Evolutionary conservation across 1,140 invertebrate species (phyloP).

Genomic region (Stenopsyche tienmushanensis): DNA sequence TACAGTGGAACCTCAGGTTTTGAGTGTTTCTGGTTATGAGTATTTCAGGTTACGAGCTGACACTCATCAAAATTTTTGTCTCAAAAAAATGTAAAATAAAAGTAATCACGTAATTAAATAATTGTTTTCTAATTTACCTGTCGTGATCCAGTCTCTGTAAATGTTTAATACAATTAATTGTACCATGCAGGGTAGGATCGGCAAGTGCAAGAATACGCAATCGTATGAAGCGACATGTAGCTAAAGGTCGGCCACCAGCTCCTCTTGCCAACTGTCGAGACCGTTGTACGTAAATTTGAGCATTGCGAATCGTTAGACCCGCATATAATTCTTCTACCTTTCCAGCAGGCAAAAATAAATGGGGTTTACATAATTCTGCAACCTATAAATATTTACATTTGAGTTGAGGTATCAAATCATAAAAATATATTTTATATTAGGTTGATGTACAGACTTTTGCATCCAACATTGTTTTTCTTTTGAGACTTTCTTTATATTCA

Average conservation of each 20-base stretch:
- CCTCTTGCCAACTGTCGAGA: constrained; percentile 61
- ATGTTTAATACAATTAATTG: constrained; percentile 71
- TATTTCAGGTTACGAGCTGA: no score
- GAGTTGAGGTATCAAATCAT: no score
- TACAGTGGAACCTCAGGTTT: not conserved
- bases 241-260: constrained; percentile 57
- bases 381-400: constrained; percentile 47
- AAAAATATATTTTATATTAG: no score
- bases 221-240: constrained; percentile 49
- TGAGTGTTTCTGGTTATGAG: no score
- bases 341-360: constrained; percentile 77
- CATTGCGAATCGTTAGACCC: constrained; percentile 83
- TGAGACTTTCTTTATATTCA: constrained; percentile 93
- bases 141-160: constrained; percentile 81
- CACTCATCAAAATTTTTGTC: not conserved
- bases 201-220: constrained; percentile 82
- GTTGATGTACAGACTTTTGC: constrained; percentile 70
- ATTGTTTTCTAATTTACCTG: constrained; percentile 45
- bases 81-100: not conserved
- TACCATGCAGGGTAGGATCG: constrained; percentile 82
- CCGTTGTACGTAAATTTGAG: constrained; percentile 90
- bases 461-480: constrained; percentile 87
- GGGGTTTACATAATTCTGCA: constrained; percentile 73
- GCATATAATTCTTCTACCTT: constrained; percentile 89
- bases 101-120: not conserved